Base-by-base conservation (phyloP, 2,113 vertebrate species). In the Carassius carassius region DNA sequence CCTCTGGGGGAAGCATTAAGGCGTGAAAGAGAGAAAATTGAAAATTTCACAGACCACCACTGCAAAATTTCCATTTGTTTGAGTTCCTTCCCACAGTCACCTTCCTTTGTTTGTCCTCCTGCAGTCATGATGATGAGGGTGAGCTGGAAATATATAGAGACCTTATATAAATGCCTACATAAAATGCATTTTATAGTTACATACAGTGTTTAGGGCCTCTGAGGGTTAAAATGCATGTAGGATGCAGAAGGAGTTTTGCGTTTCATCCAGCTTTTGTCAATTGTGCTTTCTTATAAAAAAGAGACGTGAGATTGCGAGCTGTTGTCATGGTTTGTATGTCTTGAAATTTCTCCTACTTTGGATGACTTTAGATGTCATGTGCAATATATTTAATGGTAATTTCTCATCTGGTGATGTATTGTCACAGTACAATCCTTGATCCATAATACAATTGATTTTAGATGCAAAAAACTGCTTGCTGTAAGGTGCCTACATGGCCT, bases 1-100 rank as follows among this genome's bases (percentile, higher is more conserved):
- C 85, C 85, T 78, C 82, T 69, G 41, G 90, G 83, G 80, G 85
- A 70, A 87, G 65, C 90, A 87, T 58, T 85, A 86, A 90, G 79
- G 90, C 44, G 54, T 92, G 89, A 89, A 89, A 80, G 82, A 81
- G 85, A 58, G 44, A 58, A 10, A 44, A 10, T 73, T 29, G 37
- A 51, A 37, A 25, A 41, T 49, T 83, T 72, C 32, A 44, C 67
- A 14, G 19, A 3, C 37, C 10, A 13, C 44, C 62, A 29, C 25
- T 69, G 29, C 37, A 11, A 56, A 41, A 58, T 35, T 47, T 49
- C 44, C 44, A 74, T 49, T 74, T 74, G 44, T 74, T n/a, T 49
- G 72, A 49, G 25, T 25, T 49, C n/a, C 72, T 29, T 81, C 70
- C 19, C 56, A 17, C 51, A 41, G 21, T 47, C 58, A 78, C 60